These are phyloP conservation scores for Barnardius zonarius DNA, from an alignment of 2,113 vertebrate genomes.

Conservation along the genomic window DNA sequence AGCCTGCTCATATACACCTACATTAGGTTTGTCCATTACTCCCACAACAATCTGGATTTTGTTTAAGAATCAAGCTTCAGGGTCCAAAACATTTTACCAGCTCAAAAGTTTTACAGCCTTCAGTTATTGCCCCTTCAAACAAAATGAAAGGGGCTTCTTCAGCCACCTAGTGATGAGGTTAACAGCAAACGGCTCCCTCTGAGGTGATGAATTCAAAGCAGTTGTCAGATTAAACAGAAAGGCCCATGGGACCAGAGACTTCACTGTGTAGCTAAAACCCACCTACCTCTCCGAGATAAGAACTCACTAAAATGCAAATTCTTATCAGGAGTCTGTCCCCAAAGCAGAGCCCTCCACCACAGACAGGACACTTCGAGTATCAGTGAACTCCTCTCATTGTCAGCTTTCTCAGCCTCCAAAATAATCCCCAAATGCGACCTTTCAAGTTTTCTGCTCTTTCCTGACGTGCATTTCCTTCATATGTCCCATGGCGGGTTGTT, in stretches of 20 bases:
- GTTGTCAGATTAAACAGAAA: slow-evolving; percentile 15
- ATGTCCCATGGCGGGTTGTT: background rate
- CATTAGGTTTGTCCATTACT: background rate
- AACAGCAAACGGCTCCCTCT: background rate
- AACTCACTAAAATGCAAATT: slow-evolving; percentile 7
- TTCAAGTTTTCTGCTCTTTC: background rate
- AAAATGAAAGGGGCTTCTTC: background rate
- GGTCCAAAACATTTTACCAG: background rate
- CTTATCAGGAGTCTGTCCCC: slow-evolving; percentile 17
- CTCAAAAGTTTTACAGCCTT: background rate
- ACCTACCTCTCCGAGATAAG: slow-evolving; percentile 13
- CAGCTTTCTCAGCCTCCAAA: background rate
- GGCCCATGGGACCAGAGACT: background rate
- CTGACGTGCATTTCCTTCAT: background rate
- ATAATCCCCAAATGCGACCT: background rate
- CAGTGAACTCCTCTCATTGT: background rate
- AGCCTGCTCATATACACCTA: background rate
- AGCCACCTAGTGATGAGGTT: background rate
- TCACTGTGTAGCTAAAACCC: background rate
- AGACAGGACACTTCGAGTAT: background rate
- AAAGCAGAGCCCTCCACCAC: background rate
- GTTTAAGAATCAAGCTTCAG: background rate
- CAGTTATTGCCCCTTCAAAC: background rate
- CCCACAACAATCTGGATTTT: background rate
- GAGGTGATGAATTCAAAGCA: slow-evolving; percentile 29